Evolutionary conservation across 2,888 invertebrate genomes (phyloP).

Genomic region (Poecilobothrus nobilitatus): DNA sequence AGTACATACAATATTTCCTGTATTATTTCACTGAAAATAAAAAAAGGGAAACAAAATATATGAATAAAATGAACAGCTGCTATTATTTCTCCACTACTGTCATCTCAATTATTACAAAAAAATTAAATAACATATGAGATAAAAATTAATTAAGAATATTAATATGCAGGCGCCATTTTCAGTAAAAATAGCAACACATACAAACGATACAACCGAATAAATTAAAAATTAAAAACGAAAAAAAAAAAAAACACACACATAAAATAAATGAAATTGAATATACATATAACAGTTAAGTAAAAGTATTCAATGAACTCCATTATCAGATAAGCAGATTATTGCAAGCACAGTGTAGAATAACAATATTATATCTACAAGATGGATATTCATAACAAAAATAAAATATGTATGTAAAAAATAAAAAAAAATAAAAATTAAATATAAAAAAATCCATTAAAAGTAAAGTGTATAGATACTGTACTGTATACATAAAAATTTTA

Average conservation of each 20-base stretch:
- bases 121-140: background rate
- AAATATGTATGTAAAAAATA: too few relatives aligned
- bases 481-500: too few relatives aligned
- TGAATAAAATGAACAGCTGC: background rate
- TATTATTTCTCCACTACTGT: background rate
- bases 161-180: slow-evolving; percentile 6
- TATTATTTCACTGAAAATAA: background rate
- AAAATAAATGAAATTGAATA: too few relatives aligned
- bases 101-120: background rate
- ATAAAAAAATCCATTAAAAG: too few relatives aligned
- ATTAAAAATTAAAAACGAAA: background rate
- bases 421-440: too few relatives aligned
- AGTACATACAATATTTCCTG: too few relatives aligned
- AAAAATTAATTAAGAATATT: slow-evolving; percentile 3
- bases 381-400: too few relatives aligned
- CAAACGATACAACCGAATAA: background rate
- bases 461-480: too few relatives aligned
- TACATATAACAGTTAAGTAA: too few relatives aligned
- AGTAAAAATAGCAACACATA: background rate
- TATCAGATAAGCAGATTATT: slow-evolving; percentile 5
- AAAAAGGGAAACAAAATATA: slow-evolving; percentile 1
- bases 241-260: background rate
- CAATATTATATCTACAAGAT: background rate
- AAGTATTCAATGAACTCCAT: background rate
- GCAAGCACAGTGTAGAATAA: background rate